Percentiles rank a stretch among this genome's conserved stretches.
Evolutionary conservation across 2,113 vertebrate genomes (phyloP).

Genomic region (Fregetta grallaria): DNA sequence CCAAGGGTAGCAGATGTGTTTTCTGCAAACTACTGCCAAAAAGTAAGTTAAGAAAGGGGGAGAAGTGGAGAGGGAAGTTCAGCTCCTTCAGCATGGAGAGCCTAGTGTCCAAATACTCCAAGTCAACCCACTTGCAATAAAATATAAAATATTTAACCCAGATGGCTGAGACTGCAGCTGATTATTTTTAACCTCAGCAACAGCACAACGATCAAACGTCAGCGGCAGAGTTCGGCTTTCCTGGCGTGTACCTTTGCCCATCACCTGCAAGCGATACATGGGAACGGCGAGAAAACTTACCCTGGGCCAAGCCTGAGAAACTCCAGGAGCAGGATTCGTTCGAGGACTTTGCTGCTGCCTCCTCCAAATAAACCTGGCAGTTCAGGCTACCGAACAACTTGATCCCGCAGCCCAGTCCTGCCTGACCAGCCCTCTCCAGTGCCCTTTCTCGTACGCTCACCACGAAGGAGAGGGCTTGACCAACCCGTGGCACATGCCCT

Average conservation of each 20-base stretch:
- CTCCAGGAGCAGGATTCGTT: neutral
- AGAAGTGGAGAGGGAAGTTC: conserved; percentile 2
- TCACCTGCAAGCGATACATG: accelerated
- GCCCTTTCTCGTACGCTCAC: accelerated
- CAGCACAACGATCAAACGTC: accelerated
- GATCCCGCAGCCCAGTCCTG: neutral
- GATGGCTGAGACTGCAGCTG: neutral
- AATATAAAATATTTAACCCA: neutral
- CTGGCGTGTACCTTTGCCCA: accelerated
- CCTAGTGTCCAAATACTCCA: neutral
- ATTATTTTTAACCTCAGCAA: neutral
- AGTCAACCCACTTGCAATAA: neutral
- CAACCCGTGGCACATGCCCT: neutral
- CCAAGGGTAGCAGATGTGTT: conserved; percentile 53
- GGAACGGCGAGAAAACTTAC: neutral
- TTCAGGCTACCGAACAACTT: neutral
- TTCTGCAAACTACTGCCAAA: conserved; percentile 35
- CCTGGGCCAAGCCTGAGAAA: neutral
- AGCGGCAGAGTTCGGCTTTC: neutral
- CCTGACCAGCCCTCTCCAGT: neutral
- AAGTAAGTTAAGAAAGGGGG: conserved; percentile 1
- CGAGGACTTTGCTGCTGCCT: neutral
- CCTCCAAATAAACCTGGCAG: neutral
- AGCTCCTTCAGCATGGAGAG: neutral
- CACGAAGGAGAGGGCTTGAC: neutral